Base-by-base conservation (phyloP, 2,888 invertebrate species). In the Temnothorax unifasciatus region DNA sequence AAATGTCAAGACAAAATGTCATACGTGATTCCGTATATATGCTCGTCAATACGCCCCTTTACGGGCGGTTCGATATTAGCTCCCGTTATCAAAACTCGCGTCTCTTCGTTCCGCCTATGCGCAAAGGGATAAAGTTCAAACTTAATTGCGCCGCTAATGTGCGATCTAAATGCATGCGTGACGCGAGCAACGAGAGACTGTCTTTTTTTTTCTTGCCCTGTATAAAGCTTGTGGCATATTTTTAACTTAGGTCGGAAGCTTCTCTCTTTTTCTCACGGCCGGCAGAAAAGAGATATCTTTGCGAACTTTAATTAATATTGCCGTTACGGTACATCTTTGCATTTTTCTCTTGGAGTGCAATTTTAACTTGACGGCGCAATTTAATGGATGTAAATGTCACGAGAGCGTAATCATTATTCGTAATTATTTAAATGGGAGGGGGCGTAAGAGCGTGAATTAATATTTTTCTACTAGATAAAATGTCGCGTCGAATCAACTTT, bases 1-100 rank as follows among this genome's bases (percentile, higher is more conserved):
- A 92, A 92, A 92, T 91, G 90, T 90, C 91, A 92, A 84, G 82
- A 87, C 81, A 83, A 92, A 92, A 92, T 92, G 92, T 91, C 92
- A 91, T 88, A 88, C 73, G 85, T 68, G 73, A 79, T 84, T 81
- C 69, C 57, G 76, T 79, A 87, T 79, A 87, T 85, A 82, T 21
- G 52, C 83, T 82, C 66, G 64, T 61, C 75, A 21, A 74, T 73
- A 79, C 71, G 82, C 71, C 0, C 29, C 61, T 79, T 82, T 81
- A 82, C 69, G 54, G 34, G 25, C 85, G 64, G 71, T 82, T 84
- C 87, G 68, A 84, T 85, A 77, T 83, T 82, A 66, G 15, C 81
- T 13, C 34, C 52, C 76, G 69, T 25, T 34, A 25, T 86, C 84
- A 85, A 86, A 89, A 86, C 71, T 71, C 54, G 3, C 68, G 68